These are phyloP conservation scores for Ctenosaura bakeri DNA, from an alignment of 2,797 vertebrate species.

Conservation along the genomic window DNA sequence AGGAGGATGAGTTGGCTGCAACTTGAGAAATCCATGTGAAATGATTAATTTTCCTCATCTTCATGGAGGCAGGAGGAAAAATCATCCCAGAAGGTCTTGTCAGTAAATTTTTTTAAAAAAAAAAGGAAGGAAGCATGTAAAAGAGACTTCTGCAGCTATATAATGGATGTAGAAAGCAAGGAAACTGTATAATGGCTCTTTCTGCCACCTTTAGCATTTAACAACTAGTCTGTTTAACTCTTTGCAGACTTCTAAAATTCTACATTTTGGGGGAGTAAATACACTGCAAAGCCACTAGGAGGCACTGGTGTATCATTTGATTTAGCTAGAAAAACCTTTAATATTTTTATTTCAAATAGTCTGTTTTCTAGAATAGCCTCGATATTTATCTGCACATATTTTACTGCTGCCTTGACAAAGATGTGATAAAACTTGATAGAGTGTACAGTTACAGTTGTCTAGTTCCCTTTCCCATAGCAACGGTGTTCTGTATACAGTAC, in stretches of 20 bases:
- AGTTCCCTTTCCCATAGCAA: neutral
- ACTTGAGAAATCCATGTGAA: neutral
- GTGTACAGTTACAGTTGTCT: neutral
- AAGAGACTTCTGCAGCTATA: neutral
- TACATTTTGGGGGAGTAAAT: neutral
- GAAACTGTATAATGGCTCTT: neutral
- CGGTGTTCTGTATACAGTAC: neutral
- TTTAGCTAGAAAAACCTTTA: conserved; percentile 5
- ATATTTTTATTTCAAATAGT: neutral
- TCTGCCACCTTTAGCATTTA: neutral
- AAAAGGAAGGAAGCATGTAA: conserved; percentile 26
- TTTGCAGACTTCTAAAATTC: neutral
- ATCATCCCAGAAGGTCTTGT: neutral
- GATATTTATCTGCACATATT: conserved; percentile 8
- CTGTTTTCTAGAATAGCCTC: neutral
- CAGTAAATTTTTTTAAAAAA: neutral
- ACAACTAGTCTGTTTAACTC: neutral
- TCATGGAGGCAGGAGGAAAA: neutral
- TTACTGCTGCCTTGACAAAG: neutral
- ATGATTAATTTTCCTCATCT: neutral
- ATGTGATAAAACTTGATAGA: neutral
- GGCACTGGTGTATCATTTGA: conserved; percentile 36
- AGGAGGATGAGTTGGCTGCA: conserved; percentile 32
- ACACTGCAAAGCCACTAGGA: neutral
- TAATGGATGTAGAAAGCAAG: neutral